Evolutionary conservation across 2,797 vertebrate species (phyloP).

Genomic region (Paguma larvata): DNA sequence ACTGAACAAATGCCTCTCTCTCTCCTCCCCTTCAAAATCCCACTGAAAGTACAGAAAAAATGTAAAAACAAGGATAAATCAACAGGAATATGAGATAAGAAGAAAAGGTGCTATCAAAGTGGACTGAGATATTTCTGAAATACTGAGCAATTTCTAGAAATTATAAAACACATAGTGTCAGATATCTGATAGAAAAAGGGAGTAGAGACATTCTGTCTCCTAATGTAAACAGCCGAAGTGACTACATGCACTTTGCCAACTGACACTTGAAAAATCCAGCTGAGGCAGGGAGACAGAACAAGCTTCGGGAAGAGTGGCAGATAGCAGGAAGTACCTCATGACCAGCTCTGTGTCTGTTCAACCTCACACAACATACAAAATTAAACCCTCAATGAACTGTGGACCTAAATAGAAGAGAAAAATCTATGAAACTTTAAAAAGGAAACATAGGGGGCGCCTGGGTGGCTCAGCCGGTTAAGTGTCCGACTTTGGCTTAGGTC

Average conservation of each 20-base stretch:
- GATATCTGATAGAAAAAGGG: background rate
- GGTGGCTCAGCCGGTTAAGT: no score
- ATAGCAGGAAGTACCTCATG: background rate
- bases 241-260: background rate
- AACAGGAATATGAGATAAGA: background rate
- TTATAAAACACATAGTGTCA: background rate
- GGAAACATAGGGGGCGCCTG: background rate
- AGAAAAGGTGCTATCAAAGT: background rate
- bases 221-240: background rate
- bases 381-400: background rate
- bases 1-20: background rate
- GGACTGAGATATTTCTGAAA: background rate
- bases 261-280: background rate
- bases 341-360: background rate
- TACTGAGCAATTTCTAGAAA: conserved; percentile 15
- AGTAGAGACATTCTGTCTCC: background rate
- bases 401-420: background rate
- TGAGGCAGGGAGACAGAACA: background rate
- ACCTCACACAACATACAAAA: background rate
- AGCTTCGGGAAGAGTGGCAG: background rate
- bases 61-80: background rate
- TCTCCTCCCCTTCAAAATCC: conserved; percentile 32
- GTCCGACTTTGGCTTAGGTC: no score
- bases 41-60: background rate
- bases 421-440: background rate